Evolutionary conservation across 2,797 vertebrate species (phyloP), one percentile per base, ranked within the genome.

Genomic region (Lagodon rhomboides): DNA sequence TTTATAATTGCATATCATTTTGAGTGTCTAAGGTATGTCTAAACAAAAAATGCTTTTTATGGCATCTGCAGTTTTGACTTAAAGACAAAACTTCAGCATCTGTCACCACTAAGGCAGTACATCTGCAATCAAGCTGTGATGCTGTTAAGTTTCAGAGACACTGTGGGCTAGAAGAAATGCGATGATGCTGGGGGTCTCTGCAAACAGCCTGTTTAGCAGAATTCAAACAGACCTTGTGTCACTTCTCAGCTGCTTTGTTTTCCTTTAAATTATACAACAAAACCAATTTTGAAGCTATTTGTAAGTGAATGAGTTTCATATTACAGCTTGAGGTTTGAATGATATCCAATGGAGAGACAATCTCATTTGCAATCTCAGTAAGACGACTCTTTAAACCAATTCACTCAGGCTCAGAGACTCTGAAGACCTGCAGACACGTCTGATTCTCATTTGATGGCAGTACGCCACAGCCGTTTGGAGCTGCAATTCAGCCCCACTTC

Each of bases 1-100:
- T 55, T 25, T 9, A 16, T 41, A 20, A 49, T 17, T 67, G 55
- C 59, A 67, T 41, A 53, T 54, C 20, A 49, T 62, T 20, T 68
- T 76, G 7, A 87, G 9, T 38, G 38, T 30, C 30, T 30, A 59
- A 53, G 4, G 25, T 63, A 61, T 73, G 66, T 54, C 15, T 27
- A 50, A 50, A 30, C n/a, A 22, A 38, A 58, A 41, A 68, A 55
- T 27, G 12, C 11, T 38, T 0, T 0, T 81, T 18, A 41, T 72
- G 46, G 66, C 66, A 73, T 22, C 20, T 77, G 38, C 47, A 55
- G 15, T 50, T 68, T 68, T 74, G 34, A 80, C 30, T 73, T 54
- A 54, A 73, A 30, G 20, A 71, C 77, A 63, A 75, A 82, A 73
- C 41, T 13, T 76, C 59, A 87, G 69, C 71, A 77, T 73, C 65